These are phyloP conservation scores for Spodoptera frugiperda DNA, from an alignment of 1,140 invertebrate genomes.

Conservation along the genomic window DNA sequence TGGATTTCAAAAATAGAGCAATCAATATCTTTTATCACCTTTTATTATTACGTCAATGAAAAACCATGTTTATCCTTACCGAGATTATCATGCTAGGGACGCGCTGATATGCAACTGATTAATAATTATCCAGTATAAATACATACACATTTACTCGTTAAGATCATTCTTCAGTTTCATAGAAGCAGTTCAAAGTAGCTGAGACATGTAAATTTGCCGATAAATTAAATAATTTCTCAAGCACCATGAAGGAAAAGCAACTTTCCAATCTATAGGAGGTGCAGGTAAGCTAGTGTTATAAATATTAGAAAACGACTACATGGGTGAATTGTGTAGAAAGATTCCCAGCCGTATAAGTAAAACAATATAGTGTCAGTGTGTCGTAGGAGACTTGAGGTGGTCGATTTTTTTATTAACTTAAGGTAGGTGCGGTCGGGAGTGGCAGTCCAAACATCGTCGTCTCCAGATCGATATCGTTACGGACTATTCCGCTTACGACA, in stretches of 20 bases:
- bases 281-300: background rate
- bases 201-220: background rate
- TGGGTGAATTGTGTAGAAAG: slow-evolving; percentile 2
- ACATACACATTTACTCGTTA: no score
- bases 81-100: no score
- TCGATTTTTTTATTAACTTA: slow-evolving; percentile 83
- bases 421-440: slow-evolving; percentile 77
- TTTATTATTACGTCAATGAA: no score
- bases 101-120: no score
- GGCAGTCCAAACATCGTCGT: slow-evolving; percentile 77
- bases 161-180: no score
- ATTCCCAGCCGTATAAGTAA: slow-evolving; percentile 27
- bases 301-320: background rate
- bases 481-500: slow-evolving; percentile 72
- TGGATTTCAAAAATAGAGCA: slow-evolving; percentile 5
- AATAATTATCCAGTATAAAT: no score
- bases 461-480: slow-evolving; percentile 76
- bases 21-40: background rate
- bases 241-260: background rate
- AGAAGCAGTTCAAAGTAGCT: no score
- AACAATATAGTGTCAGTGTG: slow-evolving; percentile 58
- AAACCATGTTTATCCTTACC: no score
- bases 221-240: background rate
- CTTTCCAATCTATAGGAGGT: slow-evolving; percentile 13
- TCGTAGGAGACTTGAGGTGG: slow-evolving; percentile 62